Evolutionary conservation across 2,797 vertebrate genomes (phyloP), one percentile per base, ranked within the genome.

Genomic region (Champsocephalus esox): DNA sequence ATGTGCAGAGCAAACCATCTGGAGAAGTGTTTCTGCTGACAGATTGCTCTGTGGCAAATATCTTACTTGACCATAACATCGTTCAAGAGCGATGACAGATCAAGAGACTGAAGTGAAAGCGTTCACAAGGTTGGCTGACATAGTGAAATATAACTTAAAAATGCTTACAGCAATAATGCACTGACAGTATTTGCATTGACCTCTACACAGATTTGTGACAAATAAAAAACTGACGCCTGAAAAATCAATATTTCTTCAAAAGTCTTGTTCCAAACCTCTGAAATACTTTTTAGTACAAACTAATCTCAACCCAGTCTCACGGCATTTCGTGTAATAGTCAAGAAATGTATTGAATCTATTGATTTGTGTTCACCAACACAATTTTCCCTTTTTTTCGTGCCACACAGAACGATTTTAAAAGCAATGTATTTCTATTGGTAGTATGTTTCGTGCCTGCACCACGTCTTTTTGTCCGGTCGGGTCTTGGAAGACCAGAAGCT

Each of bases 21-120:
- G 93, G 89, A 84, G 84, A 90, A 89, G 82, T 83, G 86, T 82
- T 84, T 75, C 51, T 66, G 74, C 82, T 85, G 84, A 84, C 82
- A 65, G 81, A 83, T 82, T 16, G 51, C 73, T 84, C 75, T 51
- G 79, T 51, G 70, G 82, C 70, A 75, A 68, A 73, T 56, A 71
- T 73, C 77, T 50, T 85, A 58, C 75, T 66, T 12, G 24, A 73
- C 75, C 76, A 64, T 68, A 72, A 21, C 73, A 63, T 17, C 54
- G 67, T 62, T 79, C 28, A 70, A 28, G 65, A 69, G 73, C 51
- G 75, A 77, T 52, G 74, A 83, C 69, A 70, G 75, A 73, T 79
- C 45, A 55, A 67, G 66, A 68, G 38, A 48, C 28, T 12, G 49
- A 51, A 57, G 63, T 4, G 3, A 79, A 65, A 2, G 4, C 49